phyloP scores from a whole-genome alignment of 2,888 invertebrate genomes.

The Pinctada fucata region DNA sequence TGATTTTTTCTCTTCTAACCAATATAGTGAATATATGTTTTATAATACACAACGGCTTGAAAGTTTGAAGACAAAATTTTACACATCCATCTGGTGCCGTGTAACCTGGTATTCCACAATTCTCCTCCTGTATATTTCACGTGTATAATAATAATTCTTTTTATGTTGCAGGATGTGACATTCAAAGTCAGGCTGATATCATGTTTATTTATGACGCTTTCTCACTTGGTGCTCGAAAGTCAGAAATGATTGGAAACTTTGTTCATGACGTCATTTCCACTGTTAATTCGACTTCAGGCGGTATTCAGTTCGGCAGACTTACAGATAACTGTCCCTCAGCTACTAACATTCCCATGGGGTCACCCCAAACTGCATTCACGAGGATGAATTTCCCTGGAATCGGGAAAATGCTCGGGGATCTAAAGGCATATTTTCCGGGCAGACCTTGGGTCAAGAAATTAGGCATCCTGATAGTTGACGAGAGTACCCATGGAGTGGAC shows the following conservation, averaged over 20 bases:
- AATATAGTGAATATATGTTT: too few relatives aligned
- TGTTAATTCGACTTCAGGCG: constrained; percentile 43
- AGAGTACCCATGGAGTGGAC: constrained; percentile 51
- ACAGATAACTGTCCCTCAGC: constrained; percentile 53
- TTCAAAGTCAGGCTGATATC: constrained; percentile 57
- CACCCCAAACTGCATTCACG: constrained; percentile 43
- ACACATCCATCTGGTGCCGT: too few relatives aligned
- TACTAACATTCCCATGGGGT: constrained; percentile 49
- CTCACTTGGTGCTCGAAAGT: constrained; percentile 52
- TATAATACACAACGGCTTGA: too few relatives aligned
- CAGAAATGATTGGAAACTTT: constrained; percentile 52
- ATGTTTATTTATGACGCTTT: constrained; percentile 60
- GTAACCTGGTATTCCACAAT: too few relatives aligned
- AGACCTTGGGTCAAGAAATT: constrained; percentile 53
- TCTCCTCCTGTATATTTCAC: too few relatives aligned
- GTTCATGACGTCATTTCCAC: constrained; percentile 50
- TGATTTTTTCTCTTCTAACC: too few relatives aligned
- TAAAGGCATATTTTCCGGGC: constrained; percentile 46
- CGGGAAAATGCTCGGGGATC: constrained; percentile 42
- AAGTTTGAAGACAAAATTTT: too few relatives aligned
- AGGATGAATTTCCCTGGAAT: constrained; percentile 51
- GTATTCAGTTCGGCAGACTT: constrained; percentile 48
- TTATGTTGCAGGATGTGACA: constrained; percentile 54
- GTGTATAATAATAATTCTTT: too few relatives aligned
- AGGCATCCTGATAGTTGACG: constrained; percentile 63